Evolutionary conservation across 2,888 invertebrate genomes (phyloP).

Genomic region (Pegoplata infirma): DNA sequence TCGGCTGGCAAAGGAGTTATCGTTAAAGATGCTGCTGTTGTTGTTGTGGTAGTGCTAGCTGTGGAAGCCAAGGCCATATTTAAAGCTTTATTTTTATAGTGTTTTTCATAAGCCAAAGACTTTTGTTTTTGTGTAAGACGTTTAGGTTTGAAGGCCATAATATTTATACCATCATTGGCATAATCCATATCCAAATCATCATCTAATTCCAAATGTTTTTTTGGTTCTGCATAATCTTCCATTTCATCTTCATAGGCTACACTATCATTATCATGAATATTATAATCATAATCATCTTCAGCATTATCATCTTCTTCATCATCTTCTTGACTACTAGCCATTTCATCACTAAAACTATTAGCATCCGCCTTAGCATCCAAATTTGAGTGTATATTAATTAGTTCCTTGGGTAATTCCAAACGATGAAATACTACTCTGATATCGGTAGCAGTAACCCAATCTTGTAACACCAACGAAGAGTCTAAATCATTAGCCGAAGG

Average conservation of each 20-base stretch:
- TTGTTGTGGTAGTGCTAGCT: slow-evolving; percentile 48
- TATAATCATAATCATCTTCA: slow-evolving; percentile 70
- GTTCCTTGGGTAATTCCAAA: slow-evolving; percentile 83
- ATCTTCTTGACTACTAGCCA: slow-evolving; percentile 71
- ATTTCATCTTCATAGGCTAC: slow-evolving; percentile 70
- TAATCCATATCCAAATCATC: slow-evolving; percentile 71
- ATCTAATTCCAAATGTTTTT: slow-evolving; percentile 72
- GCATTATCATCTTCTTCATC: slow-evolving; percentile 67
- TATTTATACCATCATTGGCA: slow-evolving; percentile 70
- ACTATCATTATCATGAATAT: slow-evolving; percentile 72
- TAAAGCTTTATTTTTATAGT: slow-evolving; percentile 67
- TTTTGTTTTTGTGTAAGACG: slow-evolving; percentile 67
- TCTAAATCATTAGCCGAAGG: slow-evolving; percentile 98
- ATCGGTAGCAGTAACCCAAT: slow-evolving; percentile 99
- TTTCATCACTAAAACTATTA: slow-evolving; percentile 75
- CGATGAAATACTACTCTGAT: slow-evolving; percentile 96
- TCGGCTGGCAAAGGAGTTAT: slow-evolving; percentile 67
- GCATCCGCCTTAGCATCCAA: slow-evolving; percentile 66
- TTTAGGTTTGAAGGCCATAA: slow-evolving; percentile 63
- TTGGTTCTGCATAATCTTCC: slow-evolving; percentile 73
- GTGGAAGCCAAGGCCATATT: slow-evolving; percentile 53
- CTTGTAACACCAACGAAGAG: slow-evolving; percentile 97
- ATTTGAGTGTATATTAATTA: slow-evolving; percentile 38
- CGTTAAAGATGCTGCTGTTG: slow-evolving; percentile 10
- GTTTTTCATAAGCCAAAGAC: slow-evolving; percentile 68